Base-by-base conservation (phyloP, 92 coral and sea anemone species). In the Porites lobata region DNA sequence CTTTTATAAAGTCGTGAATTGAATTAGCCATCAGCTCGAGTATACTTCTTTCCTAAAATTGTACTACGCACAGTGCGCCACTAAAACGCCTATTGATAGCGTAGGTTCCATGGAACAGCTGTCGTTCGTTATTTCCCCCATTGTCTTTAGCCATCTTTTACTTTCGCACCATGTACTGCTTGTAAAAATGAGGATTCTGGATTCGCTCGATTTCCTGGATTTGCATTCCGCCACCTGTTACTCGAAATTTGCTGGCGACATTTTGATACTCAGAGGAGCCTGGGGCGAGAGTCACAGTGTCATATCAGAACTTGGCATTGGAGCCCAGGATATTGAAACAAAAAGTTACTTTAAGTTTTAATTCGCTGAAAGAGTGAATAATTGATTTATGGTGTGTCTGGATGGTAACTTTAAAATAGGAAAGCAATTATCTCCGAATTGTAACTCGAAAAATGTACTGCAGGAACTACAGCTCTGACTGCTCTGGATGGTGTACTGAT, bases 61-160 rank as follows among this genome's bases (percentile, higher is more conserved):
- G 29, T 26, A 26, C 29, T 26, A 26, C 1, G 1, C 29, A 26
- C 29, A 26, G 29, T 26, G 14, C 50, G 54, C 61, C n/a, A 21
- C 22, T 29, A 63, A 93, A 95, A 77, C 94, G 89, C 69, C 98
- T 72, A 80, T 91, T 95, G 68, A 95, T 69, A n/a, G 69, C 85
- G 7, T 80, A 77, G 8, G 98, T 95, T 10, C 98, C 98, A 75
- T 95, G 98, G 86, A 94, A 95, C 13, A 95, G 75, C 72, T 85
- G 77, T 47, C 63, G 82, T 77, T 95, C 98, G 61, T 87, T 93
- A 58, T 91, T 83, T 63, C 94, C 93, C 82, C 83, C 75, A 47
- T 89, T 92, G 24, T 81, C 93, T 78, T 86, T 78, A 66, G 87
- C 93, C 98, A 95, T 95, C 59, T 88, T 86, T 76, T 86, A 77